Conservation (phyloP, 2,797 vertebrate species). For the Falco novaeseelandiae region DNA sequence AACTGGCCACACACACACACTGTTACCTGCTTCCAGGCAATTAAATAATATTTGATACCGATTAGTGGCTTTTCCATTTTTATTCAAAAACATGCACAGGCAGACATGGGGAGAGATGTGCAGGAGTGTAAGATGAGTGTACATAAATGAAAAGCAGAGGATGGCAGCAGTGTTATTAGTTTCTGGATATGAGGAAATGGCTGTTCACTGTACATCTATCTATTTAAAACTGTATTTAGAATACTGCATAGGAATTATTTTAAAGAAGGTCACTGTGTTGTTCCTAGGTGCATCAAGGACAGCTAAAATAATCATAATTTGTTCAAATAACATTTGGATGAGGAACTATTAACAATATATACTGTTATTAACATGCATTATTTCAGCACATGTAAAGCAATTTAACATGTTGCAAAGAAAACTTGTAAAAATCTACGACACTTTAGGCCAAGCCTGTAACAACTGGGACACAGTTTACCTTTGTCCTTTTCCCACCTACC, state of each 20-base stretch:
- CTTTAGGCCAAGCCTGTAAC: background rate
- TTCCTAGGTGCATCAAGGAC: background rate
- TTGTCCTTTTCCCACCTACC: background rate
- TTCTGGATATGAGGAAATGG: slow-evolving; percentile 39
- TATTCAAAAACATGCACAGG: background rate
- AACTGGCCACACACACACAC: background rate
- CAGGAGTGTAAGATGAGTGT: background rate
- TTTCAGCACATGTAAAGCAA: background rate
- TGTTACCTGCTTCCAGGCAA: background rate
- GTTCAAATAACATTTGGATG: background rate
- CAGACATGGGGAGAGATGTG: background rate
- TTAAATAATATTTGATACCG: background rate
- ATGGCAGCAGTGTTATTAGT: slow-evolving; percentile 66
- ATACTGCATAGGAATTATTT: background rate
- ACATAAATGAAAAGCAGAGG: slow-evolving; percentile 62
- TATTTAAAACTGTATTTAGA: slow-evolving; percentile 12
- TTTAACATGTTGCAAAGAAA: background rate
- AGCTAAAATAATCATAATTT: slow-evolving; percentile 28
- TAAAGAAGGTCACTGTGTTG: slow-evolving; percentile 27
- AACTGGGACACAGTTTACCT: background rate
- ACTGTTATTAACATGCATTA: background rate
- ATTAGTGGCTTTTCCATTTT: background rate
- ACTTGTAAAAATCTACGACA: background rate
- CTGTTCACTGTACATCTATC: background rate
- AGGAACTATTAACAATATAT: background rate